Evolutionary conservation across 92 coral and sea anemone genomes (phyloP).

Genomic region (Siderastrea siderea): DNA sequence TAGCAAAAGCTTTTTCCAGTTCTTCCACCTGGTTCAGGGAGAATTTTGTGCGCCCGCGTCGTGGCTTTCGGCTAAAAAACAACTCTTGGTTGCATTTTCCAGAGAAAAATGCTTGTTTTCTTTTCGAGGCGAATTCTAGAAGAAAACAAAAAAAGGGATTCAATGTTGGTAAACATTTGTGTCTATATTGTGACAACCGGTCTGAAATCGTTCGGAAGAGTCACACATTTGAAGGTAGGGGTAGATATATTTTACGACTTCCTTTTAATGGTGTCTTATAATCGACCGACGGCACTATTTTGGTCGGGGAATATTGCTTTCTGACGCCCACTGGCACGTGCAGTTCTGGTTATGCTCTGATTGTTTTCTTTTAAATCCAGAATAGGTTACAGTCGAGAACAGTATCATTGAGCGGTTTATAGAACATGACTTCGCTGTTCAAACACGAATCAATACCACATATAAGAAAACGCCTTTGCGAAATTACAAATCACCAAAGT

Average conservation of each 20-base stretch:
- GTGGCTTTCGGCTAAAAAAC: constrained; percentile 71
- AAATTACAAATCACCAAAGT: background rate
- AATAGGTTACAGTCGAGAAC: background rate
- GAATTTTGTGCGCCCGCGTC: constrained; percentile 96
- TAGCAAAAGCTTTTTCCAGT: constrained; percentile 94
- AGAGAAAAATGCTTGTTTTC: constrained; percentile 7
- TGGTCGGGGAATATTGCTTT: constrained; percentile 30
- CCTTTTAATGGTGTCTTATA: constrained; percentile 28
- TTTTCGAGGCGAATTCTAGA: constrained; percentile 24
- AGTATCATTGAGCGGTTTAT: constrained; percentile 22
- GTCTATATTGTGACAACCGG: constrained; percentile 29
- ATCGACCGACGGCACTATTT: constrained; percentile 24
- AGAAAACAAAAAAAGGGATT: background rate
- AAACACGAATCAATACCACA: constrained; percentile 13
- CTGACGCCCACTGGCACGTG: constrained; percentile 36
- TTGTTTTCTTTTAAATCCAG: constrained; percentile 15
- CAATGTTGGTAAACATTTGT: constrained; percentile 30
- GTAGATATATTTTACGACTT: constrained; percentile 41
- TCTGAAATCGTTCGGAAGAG: constrained; percentile 26
- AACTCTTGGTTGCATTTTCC: constrained; percentile 34
- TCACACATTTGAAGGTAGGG: constrained; percentile 17
- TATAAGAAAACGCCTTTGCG: constrained; percentile 4
- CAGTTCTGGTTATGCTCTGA: constrained; percentile 1
- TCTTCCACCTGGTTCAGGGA: constrained; percentile 91
- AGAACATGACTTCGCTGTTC: constrained; percentile 24